Evolutionary conservation across 2,888 invertebrate species (phyloP), one percentile per base, ranked within the genome.

Genomic region (Ctenicera cuprea): DNA sequence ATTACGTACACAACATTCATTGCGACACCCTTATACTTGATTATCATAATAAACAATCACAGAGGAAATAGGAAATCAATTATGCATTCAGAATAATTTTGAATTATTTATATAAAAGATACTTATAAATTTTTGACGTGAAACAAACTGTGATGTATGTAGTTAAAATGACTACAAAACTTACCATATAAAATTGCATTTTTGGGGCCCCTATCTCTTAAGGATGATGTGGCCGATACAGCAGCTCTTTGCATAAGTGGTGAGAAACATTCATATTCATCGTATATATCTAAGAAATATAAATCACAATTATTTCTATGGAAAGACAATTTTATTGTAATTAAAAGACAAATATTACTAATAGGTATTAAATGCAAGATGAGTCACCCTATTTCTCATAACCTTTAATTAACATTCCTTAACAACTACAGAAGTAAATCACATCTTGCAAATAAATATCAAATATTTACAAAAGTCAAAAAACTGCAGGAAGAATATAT

Each of bases 141-240:
- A 38, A 38, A 38, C 38, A 38, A 38, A 38, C 38, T 38, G 38
- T 38, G 26, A 26, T 26, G 2, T 26, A 26, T 38, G 12, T 12
- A 38, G 7, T 9, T 38, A 38, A 2, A 48, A 8, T 18, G 4
- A 5, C 12, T 57, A 3, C 2, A 33, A 33, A 59, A 85, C 92
- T 93, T 91, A 96, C 96, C 95, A 90, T 95, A 92, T 81, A 97
- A 89, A 83, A 91, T 90, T 41, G 96, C 96, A 89, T 96, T 94
- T 75, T 94, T 91, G n/a, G 97, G 93, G 73, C 95, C 95, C 85
- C 96, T 90, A 80, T 95, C 95, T 62, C 91, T 90, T 73, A 96
- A 88, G 79, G 92, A 93, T 16, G 96, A 95, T 48, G 96, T 96
- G 30, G 96, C 96, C 76, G 90, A 92, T 77, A 97, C 86, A 75